Percentiles rank a stretch among this genome's conserved stretches.
Conservation (phyloP, 37 sponge, comb jelly and placozoan genomes). For the Theonella swinhoei region DNA sequence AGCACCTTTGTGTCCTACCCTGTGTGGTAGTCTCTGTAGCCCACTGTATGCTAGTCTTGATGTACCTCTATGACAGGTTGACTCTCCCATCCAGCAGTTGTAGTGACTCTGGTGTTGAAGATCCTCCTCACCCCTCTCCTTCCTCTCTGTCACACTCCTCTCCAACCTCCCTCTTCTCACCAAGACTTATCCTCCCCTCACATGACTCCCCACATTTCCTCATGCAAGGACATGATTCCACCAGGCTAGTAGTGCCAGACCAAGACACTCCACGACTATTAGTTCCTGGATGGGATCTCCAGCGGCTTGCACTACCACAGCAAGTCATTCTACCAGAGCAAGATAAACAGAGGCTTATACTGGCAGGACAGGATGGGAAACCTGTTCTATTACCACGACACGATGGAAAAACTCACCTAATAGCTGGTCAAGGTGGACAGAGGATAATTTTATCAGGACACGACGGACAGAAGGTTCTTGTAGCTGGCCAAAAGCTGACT, state of each 20-base stretch:
- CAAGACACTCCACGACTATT: background rate
- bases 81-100: background rate
- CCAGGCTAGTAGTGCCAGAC: background rate
- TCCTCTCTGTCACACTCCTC: background rate
- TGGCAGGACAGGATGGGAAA: background rate
- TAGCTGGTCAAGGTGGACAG: background rate
- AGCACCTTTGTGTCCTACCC: background rate
- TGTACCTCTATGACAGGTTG: background rate
- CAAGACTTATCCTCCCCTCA: background rate
- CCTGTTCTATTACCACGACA: background rate
- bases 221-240: background rate
- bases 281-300: background rate
- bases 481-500: background rate
- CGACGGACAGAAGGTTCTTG: background rate
- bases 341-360: background rate
- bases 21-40: background rate
- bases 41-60: background rate
- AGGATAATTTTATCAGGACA: too few relatives aligned
- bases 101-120: slow-evolving; percentile 1
- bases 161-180: background rate
- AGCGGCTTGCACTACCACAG: background rate
- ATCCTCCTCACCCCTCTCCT: background rate
- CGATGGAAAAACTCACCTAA: background rate
- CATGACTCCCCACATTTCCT: background rate
- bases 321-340: too few relatives aligned